These are phyloP conservation scores for Clarias magur DNA, from an alignment of 2,113 vertebrate species.

Conservation along the genomic window DNA sequence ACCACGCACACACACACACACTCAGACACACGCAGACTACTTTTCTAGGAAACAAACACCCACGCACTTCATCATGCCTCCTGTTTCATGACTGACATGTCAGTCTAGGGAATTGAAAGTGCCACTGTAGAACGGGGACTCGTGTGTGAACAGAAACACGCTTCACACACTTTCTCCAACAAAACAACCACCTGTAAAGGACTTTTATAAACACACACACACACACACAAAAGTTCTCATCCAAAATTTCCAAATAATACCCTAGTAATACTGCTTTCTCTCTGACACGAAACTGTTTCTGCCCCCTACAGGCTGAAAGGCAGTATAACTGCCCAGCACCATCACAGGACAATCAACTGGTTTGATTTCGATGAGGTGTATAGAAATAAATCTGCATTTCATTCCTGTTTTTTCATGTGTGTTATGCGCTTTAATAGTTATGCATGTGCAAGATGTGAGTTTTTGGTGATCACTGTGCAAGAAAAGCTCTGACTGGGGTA, in stretches of 20 bases:
- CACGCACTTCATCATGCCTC: conserved; percentile 37
- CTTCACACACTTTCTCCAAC: neutral
- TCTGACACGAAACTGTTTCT: conserved; percentile 13
- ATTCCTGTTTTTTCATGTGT: neutral
- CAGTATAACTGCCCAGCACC: conserved; percentile 30
- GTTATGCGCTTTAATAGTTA: neutral
- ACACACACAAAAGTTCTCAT: neutral
- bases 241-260: neutral
- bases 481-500: conserved; percentile 11
- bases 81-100: conserved; percentile 29
- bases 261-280: neutral
- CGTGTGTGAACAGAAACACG: neutral
- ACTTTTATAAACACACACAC: neutral
- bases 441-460: neutral
- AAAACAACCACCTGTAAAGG: neutral
- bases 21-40: neutral
- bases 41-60: conserved; percentile 33
- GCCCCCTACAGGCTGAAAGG: conserved; percentile 40
- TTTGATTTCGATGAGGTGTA: neutral
- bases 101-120: conserved; percentile 24
- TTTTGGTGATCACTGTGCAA: neutral
- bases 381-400: neutral
- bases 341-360: neutral
- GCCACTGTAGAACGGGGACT: neutral
- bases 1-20: conserved; percentile 47